Evolutionary conservation across 2,888 invertebrate genomes (phyloP), one percentile per base, ranked within the genome.

Genomic region (Clitarchus hookeri): DNA sequence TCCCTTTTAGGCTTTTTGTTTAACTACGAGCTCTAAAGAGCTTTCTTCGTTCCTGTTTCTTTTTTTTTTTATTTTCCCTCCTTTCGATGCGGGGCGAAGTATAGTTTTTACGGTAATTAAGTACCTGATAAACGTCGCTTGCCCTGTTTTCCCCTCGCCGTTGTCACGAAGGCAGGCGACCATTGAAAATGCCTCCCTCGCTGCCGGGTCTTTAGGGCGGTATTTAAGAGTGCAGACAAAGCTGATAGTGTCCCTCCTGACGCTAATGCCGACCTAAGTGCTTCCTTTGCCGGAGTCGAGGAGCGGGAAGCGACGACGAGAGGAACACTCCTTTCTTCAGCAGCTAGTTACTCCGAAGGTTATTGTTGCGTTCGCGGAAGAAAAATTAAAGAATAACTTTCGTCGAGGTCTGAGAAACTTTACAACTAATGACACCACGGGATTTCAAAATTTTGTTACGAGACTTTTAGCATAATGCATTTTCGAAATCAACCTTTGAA

Each of bases 61-160:
- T 87, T 85, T 85, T 86, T 84, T 84, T 79, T n/a, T n/a, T n/a
- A n/a, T n/a, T 25, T 44, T 54, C 23, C 36, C 85, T 54, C 83
- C 83, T 85, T 83, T 85, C 78, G 65, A 77, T 25, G 85, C 83
- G 26, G 83, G 83, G 53, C 48, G 78, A 27, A 82, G 77, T 78
- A 84, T 84, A 82, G 87, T 87, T 87, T 87, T 87, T 87, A 87
- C 87, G 84, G 87, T 87, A 87, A 87, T 87, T 87, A 87, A 87
- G 86, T 85, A 78, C 13, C 84, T 86, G 87, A 87, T 87, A 87
- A 87, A 87, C 83, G 87, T 54, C 53, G 27, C 86, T 83, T 27
- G 36, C 82, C 77, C 84, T 77, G 48, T 36, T 77, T 26, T 65
- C 44, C 53, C 77, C 53, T 80, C 44, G 19, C 44, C 3, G 65